Conservation (phyloP, 2,797 vertebrate genomes). For the Rhynchotus rufescens region DNA sequence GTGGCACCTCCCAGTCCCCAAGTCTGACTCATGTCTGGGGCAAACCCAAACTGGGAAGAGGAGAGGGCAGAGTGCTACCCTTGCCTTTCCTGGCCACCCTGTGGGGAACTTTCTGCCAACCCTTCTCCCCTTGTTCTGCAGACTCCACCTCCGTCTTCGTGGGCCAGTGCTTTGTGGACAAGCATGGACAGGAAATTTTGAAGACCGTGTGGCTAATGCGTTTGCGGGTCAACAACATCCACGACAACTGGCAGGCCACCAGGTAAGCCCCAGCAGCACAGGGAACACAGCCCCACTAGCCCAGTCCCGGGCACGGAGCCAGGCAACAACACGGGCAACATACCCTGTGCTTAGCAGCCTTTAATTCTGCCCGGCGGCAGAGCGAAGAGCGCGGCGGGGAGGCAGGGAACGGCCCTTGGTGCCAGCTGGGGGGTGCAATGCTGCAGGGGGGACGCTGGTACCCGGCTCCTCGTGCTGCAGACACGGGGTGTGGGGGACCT, state of each 20-base stretch:
- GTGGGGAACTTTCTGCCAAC: fast-evolving
- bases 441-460: neutral
- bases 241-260: neutral
- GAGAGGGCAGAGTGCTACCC: fast-evolving
- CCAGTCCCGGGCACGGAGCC: neutral
- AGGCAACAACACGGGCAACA: too few species aligned
- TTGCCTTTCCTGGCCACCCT: neutral
- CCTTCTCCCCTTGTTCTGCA: fast-evolving
- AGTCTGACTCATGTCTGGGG: too few species aligned
- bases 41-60: too few species aligned
- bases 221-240: fast-evolving
- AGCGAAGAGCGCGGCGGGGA: too few species aligned
- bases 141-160: neutral
- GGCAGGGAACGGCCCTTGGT: too few species aligned
- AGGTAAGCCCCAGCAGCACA: neutral
- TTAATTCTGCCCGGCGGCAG: too few species aligned
- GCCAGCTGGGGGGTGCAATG: neutral
- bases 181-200: fast-evolving
- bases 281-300: neutral
- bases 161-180: neutral
- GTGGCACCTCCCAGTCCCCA: neutral
- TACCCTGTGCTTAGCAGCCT: too few species aligned
- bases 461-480: too few species aligned
- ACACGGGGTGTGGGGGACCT: too few species aligned
- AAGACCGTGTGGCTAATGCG: conserved; percentile 42